phyloP scores from a whole-genome alignment of 2,888 invertebrate species.

The Tenthredo mesomela region DNA sequence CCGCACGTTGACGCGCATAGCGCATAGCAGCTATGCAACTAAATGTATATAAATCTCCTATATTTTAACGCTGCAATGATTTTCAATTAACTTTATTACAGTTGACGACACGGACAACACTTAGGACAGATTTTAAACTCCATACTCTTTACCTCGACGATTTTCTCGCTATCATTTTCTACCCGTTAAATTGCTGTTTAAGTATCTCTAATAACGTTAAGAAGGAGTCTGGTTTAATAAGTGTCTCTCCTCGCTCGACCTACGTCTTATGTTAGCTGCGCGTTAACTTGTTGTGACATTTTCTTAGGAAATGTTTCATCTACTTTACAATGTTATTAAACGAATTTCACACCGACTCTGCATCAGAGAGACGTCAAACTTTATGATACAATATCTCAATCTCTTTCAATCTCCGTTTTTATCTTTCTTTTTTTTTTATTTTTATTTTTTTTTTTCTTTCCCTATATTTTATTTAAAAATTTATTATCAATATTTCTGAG shows the following conservation, averaged over 20 bases:
- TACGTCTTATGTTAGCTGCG: not conserved
- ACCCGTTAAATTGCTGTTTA: constrained; percentile 62
- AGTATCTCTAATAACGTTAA: constrained; percentile 58
- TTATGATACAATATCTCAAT: not conserved
- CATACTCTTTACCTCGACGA: not conserved
- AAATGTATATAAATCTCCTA: not conserved
- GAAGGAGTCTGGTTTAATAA: constrained; percentile 58
- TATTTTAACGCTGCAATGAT: constrained; percentile 26
- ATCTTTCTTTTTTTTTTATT: not conserved
- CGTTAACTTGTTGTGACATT: constrained; percentile 45
- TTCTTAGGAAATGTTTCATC: constrained; percentile 29
- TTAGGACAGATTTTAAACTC: constrained; percentile 30
- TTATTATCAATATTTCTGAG: not conserved
- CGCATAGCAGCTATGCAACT: too few relatives aligned
- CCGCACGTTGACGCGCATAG: not conserved
- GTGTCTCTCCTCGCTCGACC: constrained; percentile 47
- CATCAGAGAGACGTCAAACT: not conserved
- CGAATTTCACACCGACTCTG: constrained; percentile 19
- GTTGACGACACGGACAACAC: constrained; percentile 11
- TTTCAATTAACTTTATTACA: constrained; percentile 59
- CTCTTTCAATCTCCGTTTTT: not conserved
- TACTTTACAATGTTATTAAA: not conserved
- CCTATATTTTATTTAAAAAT: not conserved
- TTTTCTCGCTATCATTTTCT: not conserved
- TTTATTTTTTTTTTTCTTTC: not conserved